Evolutionary conservation across 2,797 vertebrate species (phyloP).

Genomic region (Lutjanus argentimaculatus): DNA sequence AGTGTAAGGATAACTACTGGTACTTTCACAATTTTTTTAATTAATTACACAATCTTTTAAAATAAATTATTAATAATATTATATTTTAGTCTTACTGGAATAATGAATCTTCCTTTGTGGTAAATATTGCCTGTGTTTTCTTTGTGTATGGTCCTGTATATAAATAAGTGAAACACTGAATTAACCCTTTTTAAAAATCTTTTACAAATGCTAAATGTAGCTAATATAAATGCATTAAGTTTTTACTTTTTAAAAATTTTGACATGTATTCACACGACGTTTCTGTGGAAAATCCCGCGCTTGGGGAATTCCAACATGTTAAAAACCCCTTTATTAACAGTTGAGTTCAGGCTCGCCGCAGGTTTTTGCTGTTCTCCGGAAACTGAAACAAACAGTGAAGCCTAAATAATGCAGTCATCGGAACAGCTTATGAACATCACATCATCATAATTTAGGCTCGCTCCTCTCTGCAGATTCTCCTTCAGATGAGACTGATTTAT

Average conservation of each 20-base stretch:
- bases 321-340: not conserved
- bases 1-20: too few species aligned
- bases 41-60: too few species aligned
- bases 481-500: not conserved
- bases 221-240: not conserved
- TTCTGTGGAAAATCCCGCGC: constrained; percentile 36
- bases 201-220: not conserved
- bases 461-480: accelerated
- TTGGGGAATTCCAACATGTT: constrained; percentile 48
- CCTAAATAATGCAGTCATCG: not conserved
- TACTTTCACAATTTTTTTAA: too few species aligned
- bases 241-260: not conserved
- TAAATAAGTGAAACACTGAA: too few species aligned
- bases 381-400: constrained; percentile 29
- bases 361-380: not conserved
- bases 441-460: not conserved
- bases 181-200: not conserved
- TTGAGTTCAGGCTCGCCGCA: not conserved
- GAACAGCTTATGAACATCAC: not conserved
- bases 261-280: not conserved
- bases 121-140: too few species aligned
- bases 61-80: too few species aligned
- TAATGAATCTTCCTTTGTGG: too few species aligned
- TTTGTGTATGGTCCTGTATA: not conserved
- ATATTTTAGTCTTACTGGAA: not conserved